These are phyloP conservation scores for Frankliniella intonsa DNA, from an alignment of 2,888 invertebrate genomes.

Conservation along the genomic window DNA sequence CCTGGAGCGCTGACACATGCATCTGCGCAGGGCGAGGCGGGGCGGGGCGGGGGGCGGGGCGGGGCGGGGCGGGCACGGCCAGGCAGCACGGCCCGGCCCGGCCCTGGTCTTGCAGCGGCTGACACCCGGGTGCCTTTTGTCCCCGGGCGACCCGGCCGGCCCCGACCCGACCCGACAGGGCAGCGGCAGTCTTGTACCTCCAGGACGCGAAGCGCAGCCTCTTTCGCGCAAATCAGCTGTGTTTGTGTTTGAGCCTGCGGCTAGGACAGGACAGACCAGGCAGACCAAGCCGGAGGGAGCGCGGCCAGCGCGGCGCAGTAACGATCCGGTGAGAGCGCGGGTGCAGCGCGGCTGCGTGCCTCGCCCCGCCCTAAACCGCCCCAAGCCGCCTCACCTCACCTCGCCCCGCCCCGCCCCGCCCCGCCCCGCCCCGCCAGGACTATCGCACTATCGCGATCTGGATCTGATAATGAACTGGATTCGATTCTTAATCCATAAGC, in stretches of 20 bases:
- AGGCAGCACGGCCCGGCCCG: no score
- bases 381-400: neutral
- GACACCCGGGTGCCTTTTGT: no score
- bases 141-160: no score
- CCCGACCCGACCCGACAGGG: no score
- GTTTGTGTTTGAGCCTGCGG: neutral
- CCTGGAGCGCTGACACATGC: no score
- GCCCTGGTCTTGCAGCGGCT: no score
- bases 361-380: neutral
- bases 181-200: no score
- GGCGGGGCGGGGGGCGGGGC: no score
- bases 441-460: neutral
- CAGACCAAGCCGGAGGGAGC: neutral
- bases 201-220: neutral
- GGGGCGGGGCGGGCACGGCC: no score
- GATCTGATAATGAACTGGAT: constrained; percentile 20
- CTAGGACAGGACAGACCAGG: neutral
- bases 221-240: constrained; percentile 18
- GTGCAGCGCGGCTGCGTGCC: neutral
- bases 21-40: no score
- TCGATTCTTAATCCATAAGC: constrained; percentile 11
- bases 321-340: no score
- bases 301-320: no score
- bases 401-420: neutral
- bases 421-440: neutral